These are phyloP conservation scores for Uloborus plumipes DNA, from an alignment of 2,888 invertebrate genomes.

Conservation along the genomic window DNA sequence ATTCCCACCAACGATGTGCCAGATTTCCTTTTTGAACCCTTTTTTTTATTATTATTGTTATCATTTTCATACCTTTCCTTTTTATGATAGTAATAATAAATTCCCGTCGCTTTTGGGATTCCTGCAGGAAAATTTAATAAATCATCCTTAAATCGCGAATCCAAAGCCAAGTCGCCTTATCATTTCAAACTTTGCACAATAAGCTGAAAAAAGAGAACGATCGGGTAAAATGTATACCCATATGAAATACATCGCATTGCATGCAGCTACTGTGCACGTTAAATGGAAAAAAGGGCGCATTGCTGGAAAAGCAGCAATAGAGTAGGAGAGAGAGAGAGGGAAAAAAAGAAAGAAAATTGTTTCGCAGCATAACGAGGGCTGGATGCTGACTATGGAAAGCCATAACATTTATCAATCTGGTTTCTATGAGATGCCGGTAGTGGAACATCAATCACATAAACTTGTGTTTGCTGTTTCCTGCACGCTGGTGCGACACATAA, in stretches of 20 bases:
- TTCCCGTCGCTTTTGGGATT: conserved; percentile 30
- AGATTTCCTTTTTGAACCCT: too few relatives aligned
- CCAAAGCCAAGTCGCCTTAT: conserved; percentile 11
- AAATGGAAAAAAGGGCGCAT: neutral
- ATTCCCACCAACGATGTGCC: too few relatives aligned
- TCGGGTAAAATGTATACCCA: conserved; percentile 22
- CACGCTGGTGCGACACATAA: neutral
- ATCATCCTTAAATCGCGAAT: conserved; percentile 40
- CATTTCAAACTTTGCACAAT: conserved; percentile 10
- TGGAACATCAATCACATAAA: conserved; percentile 53
- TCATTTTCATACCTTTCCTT: neutral
- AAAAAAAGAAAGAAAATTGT: conserved; percentile 39
- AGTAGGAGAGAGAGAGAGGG: conserved; percentile 10
- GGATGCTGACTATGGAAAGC: conserved; percentile 60
- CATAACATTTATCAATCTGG: conserved; percentile 61
- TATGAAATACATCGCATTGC: conserved; percentile 24
- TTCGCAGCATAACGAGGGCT: conserved; percentile 37
- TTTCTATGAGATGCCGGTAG: conserved; percentile 54
- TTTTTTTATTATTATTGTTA: too few relatives aligned
- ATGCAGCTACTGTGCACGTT: conserved; percentile 13
- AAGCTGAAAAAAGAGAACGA: conserved; percentile 13
- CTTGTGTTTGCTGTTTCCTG: conserved; percentile 45
- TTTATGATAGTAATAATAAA: conserved; percentile 35
- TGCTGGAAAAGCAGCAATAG: conserved; percentile 28
- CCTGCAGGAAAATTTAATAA: conserved; percentile 33